These are phyloP conservation scores for Phaethon lepturus DNA, from an alignment of 2,113 vertebrate species.

Conservation along the genomic window DNA sequence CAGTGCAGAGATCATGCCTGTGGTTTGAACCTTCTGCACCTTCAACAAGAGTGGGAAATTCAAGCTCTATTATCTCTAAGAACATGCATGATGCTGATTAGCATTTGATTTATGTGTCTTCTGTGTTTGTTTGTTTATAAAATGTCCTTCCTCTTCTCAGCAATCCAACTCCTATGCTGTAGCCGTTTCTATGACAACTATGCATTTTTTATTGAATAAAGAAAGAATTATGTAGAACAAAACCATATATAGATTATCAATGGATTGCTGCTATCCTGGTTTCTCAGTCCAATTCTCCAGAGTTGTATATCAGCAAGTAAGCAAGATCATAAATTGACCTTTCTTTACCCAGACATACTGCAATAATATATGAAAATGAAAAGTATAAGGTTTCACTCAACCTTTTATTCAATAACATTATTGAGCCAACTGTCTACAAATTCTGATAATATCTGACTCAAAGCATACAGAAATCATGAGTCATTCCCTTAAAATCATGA, in stretches of 20 bases:
- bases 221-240: conserved; percentile 18
- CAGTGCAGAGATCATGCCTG: background rate
- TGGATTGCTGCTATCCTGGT: background rate
- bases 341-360: background rate
- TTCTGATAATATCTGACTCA: background rate
- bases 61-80: background rate
- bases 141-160: background rate
- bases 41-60: background rate
- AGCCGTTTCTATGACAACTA: conserved; percentile 47
- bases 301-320: background rate
- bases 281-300: background rate
- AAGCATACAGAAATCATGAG: background rate
- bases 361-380: background rate
- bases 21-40: background rate
- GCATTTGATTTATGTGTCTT: conserved; percentile 9
- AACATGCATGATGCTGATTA: background rate
- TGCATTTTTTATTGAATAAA: conserved; percentile 41
- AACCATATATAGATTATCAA: conserved; percentile 54
- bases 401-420: background rate
- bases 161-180: background rate
- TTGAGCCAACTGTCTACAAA: background rate
- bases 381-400: background rate
- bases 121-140: conserved; percentile 43
- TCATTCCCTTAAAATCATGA: background rate
- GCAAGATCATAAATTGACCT: background rate